Conservation (phyloP, 2,113 vertebrate species). For the Bujurquina vittata region DNA sequence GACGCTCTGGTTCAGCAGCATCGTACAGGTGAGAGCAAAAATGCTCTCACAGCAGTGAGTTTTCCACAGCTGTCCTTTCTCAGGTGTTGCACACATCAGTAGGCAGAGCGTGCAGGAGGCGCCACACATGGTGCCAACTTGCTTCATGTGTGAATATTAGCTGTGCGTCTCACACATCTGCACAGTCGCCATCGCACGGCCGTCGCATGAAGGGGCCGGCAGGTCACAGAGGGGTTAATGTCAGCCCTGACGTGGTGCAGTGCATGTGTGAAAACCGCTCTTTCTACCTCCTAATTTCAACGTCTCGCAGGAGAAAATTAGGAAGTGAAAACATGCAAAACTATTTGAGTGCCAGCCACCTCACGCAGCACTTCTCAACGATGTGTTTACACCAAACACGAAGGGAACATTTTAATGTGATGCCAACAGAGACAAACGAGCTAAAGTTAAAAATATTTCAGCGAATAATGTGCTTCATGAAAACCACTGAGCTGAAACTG, state of each 20-base stretch:
- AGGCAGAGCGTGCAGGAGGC: neutral
- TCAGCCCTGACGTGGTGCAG: neutral
- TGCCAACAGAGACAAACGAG: neutral
- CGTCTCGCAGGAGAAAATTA: neutral
- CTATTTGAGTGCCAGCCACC: neutral
- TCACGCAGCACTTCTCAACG: fast-evolving
- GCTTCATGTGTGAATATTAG: neutral
- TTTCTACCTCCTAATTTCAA: neutral
- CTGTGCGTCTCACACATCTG: fast-evolving
- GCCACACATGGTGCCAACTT: neutral
- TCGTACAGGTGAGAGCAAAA: neutral
- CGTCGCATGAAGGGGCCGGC: neutral
- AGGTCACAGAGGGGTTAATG: neutral
- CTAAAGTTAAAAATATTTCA: neutral
- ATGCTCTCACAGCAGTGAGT: too few relatives aligned
- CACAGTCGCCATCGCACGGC: neutral
- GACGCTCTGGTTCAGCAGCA: neutral
- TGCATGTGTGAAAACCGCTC: neutral
- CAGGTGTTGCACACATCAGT: neutral
- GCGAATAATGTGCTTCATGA: neutral
- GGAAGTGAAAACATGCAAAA: neutral
- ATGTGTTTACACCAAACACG: neutral
- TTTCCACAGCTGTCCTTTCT: neutral
- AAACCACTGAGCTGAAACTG: fast-evolving
- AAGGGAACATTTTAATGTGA: too few relatives aligned